These are phyloP conservation scores for Chrysemys picta DNA, from an alignment of 2,113 vertebrate species.

Conservation along the genomic window DNA sequence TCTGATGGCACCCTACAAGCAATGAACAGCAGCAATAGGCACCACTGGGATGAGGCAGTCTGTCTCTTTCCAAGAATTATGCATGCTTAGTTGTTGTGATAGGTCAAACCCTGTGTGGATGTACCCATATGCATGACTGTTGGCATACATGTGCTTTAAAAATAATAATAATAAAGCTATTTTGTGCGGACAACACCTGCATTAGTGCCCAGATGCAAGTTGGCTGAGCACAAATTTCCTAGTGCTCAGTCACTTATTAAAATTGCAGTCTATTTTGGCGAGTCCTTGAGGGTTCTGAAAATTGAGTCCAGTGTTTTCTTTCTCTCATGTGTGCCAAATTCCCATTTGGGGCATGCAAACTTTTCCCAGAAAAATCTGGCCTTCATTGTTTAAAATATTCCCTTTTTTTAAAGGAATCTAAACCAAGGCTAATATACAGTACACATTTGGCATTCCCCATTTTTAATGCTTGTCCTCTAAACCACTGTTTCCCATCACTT, in stretches of 20 bases:
- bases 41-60: neutral
- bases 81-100: neutral
- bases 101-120: neutral
- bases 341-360: constrained; percentile 29
- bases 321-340: constrained; percentile 49
- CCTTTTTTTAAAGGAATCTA: constrained; percentile 59
- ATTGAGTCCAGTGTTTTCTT: constrained; percentile 25
- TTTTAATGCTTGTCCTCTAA: constrained; percentile 54
- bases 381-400: constrained; percentile 56
- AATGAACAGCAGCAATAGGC: neutral
- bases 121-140: neutral
- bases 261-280: constrained; percentile 34
- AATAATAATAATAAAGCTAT: neutral
- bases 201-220: neutral
- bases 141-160: neutral
- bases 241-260: constrained; percentile 1
- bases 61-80: rapidly evolving
- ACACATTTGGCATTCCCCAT: constrained; percentile 65
- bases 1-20: neutral
- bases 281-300: constrained; percentile 20
- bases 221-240: neutral
- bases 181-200: neutral
- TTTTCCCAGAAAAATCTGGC: constrained; percentile 67
- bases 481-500: constrained; percentile 54
- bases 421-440: constrained; percentile 24